Base-by-base conservation (phyloP, 1,140 invertebrate species). In the Antheraea mylitta region DNA sequence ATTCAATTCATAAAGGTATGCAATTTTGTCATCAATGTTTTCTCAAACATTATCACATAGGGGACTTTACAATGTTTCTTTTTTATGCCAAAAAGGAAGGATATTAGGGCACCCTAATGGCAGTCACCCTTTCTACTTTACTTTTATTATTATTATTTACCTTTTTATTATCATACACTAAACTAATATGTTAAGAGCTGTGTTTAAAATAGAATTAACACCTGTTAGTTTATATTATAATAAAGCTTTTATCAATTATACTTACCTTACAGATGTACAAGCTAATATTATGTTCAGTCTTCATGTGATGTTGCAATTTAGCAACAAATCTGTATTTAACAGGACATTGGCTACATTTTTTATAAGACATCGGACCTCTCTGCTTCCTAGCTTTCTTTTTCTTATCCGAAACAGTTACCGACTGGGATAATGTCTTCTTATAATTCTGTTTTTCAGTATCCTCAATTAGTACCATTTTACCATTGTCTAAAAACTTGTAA, bases 221-320 rank as follows among this genome's bases (percentile, higher is more conserved):
- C 22, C 22, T 30, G 1, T 30, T 30, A 30, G 22, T 30, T 30
- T 30, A 2, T 30, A 30, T 30, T n/a, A n/a, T n/a, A n/a, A n/a
- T n/a, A n/a, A 42, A 42, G 38, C 7, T 42, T 42, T 9, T 7
- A 42, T 4, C 7, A 42, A 48, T n/a, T 37, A n/a, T 58, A 76
- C 68, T 61, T 72, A 91, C 89, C 82, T 86, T 82, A 76, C 87
- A 91, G 30, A 85, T 66, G 77, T 80, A 85, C 10, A 90, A 70
- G 71, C 79, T 75, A 61, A 87, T 76, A 36, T 83, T 74, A 80
- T 91, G 89, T 9, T 81, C 82, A 11, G 61, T 66, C 73, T 83
- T 87, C 89, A 91, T 89, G 61, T 91, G 89, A 7, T 86, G 79
- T 22, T 86, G 88, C n/a, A 90, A 66, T 78, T 89, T 91, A 10